A percentile compares a stretch with the other conserved stretches of the same genome.
phyloP scores from a whole-genome alignment of 2,888 invertebrate genomes.

The Mesochorus sp. region DNA sequence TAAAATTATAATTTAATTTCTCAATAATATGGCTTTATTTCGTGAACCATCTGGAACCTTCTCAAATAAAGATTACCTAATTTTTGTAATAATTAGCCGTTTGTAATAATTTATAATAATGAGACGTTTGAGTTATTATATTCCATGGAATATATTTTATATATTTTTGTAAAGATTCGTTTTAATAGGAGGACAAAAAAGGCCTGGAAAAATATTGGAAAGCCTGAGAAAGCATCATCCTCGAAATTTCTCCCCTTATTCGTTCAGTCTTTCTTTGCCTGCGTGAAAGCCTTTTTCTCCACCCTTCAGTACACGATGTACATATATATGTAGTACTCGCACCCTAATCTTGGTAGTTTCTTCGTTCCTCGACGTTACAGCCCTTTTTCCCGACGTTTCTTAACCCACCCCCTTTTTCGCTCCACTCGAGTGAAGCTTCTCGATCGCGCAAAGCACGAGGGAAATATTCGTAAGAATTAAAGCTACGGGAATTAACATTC shows the following conservation, averaged over 20 bases:
- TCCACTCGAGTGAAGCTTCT: slow-evolving; percentile 61
- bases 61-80: too few species aligned
- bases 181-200: background rate
- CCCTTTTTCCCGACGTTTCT: slow-evolving; percentile 18
- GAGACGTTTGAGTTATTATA: too few species aligned
- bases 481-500: slow-evolving; percentile 82
- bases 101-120: too few species aligned
- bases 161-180: too few species aligned
- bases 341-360: slow-evolving; percentile 51
- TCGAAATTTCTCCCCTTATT: slow-evolving; percentile 7
- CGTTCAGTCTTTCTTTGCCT: slow-evolving; percentile 1
- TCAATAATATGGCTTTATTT: too few species aligned
- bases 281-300: slow-evolving; percentile 32
- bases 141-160: too few species aligned
- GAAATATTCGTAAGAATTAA: slow-evolving; percentile 82
- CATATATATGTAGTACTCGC: slow-evolving; percentile 32
- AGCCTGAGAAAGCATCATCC: slow-evolving; percentile 27
- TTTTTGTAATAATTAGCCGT: too few species aligned
- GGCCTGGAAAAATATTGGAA: slow-evolving; percentile 19
- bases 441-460: slow-evolving; percentile 75
- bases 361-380: slow-evolving; percentile 22
- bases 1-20: background rate
- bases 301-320: slow-evolving; percentile 29
- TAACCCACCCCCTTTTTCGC: slow-evolving; percentile 10
- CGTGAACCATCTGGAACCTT: too few species aligned